A percentile compares a stretch with the other conserved stretches of the same genome.
phyloP scores from a whole-genome alignment of 2,797 vertebrate species.

The Etheostoma nigrum region DNA sequence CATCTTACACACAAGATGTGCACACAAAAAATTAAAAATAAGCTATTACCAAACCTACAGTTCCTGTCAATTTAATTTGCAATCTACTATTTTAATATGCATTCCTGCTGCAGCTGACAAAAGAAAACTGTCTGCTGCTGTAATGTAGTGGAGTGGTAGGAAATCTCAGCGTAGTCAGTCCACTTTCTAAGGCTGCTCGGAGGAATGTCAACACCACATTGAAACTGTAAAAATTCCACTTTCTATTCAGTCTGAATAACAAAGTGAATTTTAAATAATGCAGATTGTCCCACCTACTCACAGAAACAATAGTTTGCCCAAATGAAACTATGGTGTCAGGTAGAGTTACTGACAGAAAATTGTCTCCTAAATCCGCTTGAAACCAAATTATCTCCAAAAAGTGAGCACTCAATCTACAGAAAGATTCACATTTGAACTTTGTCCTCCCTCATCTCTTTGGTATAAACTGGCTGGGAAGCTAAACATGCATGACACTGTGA shows the following conservation, averaged over 20 bases:
- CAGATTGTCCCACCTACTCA: constrained; percentile 1
- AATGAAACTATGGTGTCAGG: background rate
- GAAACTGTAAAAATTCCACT: background rate
- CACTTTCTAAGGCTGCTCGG: background rate
- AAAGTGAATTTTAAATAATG: constrained; percentile 8
- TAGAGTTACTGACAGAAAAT: background rate
- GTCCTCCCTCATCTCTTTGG: background rate
- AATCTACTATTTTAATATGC: constrained; percentile 14
- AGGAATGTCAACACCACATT: background rate
- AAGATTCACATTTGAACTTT: constrained; percentile 5
- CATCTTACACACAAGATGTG: constrained; percentile 13
- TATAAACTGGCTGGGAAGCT: background rate
- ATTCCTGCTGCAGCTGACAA: constrained; percentile 19
- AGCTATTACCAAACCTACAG: constrained; percentile 30
- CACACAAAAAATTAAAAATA: background rate
- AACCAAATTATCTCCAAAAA: constrained; percentile 14
- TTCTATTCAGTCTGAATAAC: background rate
- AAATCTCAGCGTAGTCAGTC: background rate
- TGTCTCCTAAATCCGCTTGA: constrained; percentile 3
- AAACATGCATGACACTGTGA: constrained; percentile 7
- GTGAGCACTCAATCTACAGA: background rate
- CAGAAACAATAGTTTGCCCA: background rate
- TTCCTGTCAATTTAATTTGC: constrained; percentile 3
- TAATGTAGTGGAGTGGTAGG: no score
- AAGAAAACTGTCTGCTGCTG: constrained; percentile 7